Percentiles rank a stretch among this genome's conserved stretches.
Evolutionary conservation across 2,888 invertebrate species (phyloP).

Genomic region (Agrotis puta): DNA sequence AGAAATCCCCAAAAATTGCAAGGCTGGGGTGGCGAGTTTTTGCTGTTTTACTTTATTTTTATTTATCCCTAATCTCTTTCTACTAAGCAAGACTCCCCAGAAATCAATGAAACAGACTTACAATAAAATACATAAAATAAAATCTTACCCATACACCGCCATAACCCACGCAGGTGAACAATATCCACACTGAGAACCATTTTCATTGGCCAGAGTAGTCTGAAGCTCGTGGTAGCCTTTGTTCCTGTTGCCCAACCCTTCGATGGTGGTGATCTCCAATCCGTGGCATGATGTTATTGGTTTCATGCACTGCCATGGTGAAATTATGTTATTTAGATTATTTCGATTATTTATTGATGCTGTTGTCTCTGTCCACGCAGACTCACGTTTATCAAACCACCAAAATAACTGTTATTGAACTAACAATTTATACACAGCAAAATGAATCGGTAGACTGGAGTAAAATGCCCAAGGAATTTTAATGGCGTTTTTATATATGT

Average conservation of each 20-base stretch:
- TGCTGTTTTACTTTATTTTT: background rate
- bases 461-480: too few species aligned
- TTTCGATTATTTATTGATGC: too few species aligned
- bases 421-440: too few species aligned
- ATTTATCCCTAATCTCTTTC: background rate
- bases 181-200: constrained; percentile 93
- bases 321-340: background rate
- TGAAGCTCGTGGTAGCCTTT: constrained; percentile 93
- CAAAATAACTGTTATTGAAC: too few species aligned
- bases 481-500: too few species aligned
- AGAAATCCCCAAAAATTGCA: background rate
- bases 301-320: constrained; percentile 89
- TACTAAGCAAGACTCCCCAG: background rate
- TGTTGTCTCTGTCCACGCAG: too few species aligned
- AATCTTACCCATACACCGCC: constrained; percentile 92
- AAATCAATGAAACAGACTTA: background rate
- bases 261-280: constrained; percentile 93
- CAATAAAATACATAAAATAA: background rate
- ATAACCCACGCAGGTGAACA: constrained; percentile 94
- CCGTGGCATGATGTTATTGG: constrained; percentile 91
- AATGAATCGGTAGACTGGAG: too few species aligned
- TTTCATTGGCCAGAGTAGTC: constrained; percentile 89
- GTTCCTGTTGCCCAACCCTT: constrained; percentile 92
- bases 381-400: too few species aligned
- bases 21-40: background rate